Percentiles rank a stretch among this genome's conserved stretches.
Evolutionary conservation across 2,797 vertebrate genomes (phyloP).

Genomic region (Epinephelus awoara): DNA sequence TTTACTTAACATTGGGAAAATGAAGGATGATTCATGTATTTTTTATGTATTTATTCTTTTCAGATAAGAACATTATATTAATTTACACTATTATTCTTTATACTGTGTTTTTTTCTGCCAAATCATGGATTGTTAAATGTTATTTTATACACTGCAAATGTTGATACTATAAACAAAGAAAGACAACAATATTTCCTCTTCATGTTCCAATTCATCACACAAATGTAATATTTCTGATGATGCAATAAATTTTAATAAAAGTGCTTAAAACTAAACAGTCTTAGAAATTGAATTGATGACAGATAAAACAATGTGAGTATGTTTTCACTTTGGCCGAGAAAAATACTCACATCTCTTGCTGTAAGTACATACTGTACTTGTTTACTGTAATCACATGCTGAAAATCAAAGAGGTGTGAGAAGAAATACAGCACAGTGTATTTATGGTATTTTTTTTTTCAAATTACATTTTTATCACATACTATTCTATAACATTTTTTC

Average conservation of each 20-base stretch:
- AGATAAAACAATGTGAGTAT: not conserved
- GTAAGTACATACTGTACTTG: not conserved
- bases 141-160: not conserved
- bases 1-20: not conserved
- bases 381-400: not conserved
- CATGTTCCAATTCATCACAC: not conserved
- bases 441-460: too few species aligned
- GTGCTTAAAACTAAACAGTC: not conserved
- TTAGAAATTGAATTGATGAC: not conserved
- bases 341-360: not conserved
- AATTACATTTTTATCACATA: too few species aligned
- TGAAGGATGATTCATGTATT: not conserved
- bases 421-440: not conserved
- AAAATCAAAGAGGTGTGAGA: not conserved
- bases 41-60: too few species aligned
- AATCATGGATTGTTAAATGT: not conserved
- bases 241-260: conserved; percentile 34
- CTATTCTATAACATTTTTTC: too few species aligned
- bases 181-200: not conserved
- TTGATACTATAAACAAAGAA: not conserved
- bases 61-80: too few species aligned
- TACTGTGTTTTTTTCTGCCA: not conserved
- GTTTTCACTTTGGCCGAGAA: not conserved
- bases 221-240: conserved; percentile 6
- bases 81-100: too few species aligned